Evolutionary conservation across 1,140 invertebrate genomes (phyloP).

Genomic region (Atta cephalotes): DNA sequence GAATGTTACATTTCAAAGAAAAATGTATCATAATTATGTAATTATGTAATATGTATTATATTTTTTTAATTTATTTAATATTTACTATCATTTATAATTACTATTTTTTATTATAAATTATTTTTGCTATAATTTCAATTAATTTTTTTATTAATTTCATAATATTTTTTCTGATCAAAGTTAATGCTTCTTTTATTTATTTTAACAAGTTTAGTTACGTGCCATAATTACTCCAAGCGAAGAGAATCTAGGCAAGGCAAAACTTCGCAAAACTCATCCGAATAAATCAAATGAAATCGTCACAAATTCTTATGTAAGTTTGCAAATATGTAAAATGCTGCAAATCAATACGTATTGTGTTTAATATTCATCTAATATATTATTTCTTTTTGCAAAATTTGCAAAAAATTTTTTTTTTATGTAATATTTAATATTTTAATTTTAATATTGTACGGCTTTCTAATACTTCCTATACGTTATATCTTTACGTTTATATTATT

Average conservation of each 20-base stretch:
- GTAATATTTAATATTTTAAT: not conserved
- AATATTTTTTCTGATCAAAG: not conserved
- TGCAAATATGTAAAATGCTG: not conserved
- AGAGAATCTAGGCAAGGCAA: constrained; percentile 65
- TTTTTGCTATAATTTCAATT: constrained; percentile 26
- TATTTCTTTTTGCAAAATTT: not conserved
- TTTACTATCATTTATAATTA: constrained; percentile 6
- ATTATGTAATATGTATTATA: not conserved
- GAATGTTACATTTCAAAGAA: not conserved
- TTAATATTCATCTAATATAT: not conserved
- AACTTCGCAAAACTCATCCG: constrained; percentile 71
- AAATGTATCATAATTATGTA: not conserved
- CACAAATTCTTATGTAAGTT: constrained; percentile 81
- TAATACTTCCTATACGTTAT: not conserved
- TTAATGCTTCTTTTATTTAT: constrained; percentile 49
- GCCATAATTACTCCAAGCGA: constrained; percentile 72
- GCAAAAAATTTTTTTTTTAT: not conserved
- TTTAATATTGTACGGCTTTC: not conserved
- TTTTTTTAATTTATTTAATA: not conserved
- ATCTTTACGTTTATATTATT: not conserved
- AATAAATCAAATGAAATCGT: constrained; percentile 67
- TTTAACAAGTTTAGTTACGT: constrained; percentile 76
- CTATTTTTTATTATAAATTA: not conserved
- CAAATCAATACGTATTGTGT: not conserved
- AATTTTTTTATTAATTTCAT: constrained; percentile 37